Conservation (phyloP, 2,888 invertebrate genomes). For the Plebejus melissa region DNA sequence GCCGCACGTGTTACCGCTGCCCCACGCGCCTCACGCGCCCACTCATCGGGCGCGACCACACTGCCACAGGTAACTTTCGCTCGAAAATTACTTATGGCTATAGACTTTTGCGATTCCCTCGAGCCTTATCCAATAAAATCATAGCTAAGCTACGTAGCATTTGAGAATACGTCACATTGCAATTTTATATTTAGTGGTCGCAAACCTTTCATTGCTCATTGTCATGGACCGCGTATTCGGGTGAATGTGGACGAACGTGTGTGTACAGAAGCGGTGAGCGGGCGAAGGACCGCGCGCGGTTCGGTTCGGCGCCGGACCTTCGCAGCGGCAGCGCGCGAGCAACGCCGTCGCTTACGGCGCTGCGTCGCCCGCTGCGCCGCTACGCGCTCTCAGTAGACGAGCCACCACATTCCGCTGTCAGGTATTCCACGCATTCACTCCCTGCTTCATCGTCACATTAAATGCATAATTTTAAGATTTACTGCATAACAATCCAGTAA, state of each 20-base stretch:
- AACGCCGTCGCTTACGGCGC: constrained; percentile 58
- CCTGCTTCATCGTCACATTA: constrained; percentile 27
- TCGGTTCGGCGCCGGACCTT: constrained; percentile 81
- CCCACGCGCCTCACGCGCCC: constrained; percentile 66
- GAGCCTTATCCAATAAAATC: not conserved
- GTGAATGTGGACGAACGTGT: constrained; percentile 41
- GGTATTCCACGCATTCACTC: constrained; percentile 46
- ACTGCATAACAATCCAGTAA: not conserved
- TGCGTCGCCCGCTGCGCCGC: constrained; percentile 81
- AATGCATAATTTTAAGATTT: not conserved
- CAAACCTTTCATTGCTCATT: constrained; percentile 5
- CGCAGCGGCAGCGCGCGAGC: constrained; percentile 60
- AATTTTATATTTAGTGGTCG: not conserved
- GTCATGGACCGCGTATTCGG: constrained; percentile 29
- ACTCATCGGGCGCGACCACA: constrained; percentile 67
- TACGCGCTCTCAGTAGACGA: constrained; percentile 92
- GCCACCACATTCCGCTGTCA: constrained; percentile 75
- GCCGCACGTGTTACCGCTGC: constrained; percentile 72
- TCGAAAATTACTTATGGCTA: not conserved
- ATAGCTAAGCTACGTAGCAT: not conserved
- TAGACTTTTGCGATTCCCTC: not conserved
- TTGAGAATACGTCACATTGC: not conserved
- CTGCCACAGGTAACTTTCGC: constrained; percentile 53
- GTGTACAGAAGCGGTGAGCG: constrained; percentile 56
- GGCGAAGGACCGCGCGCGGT: constrained; percentile 60